Evolutionary conservation across 2,797 vertebrate species (phyloP).

Genomic region (Ataeniobius toweri): DNA sequence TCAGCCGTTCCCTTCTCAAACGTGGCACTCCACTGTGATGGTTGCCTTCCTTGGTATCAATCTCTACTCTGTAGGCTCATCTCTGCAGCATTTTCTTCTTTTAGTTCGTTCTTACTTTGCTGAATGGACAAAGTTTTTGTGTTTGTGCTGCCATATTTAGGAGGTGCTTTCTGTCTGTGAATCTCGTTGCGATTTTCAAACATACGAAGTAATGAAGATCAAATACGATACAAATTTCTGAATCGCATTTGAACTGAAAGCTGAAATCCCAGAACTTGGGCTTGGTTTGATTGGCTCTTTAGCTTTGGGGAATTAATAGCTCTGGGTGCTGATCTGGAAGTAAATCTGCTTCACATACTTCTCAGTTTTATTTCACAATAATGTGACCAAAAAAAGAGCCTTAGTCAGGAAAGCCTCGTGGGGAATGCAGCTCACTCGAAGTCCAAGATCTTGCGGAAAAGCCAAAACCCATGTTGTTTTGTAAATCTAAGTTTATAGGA

Average conservation of each 20-base stretch:
- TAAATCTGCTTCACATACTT: slow-evolving; percentile 53
- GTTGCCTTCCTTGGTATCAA: background rate
- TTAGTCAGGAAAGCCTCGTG: slow-evolving; percentile 36
- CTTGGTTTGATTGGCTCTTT: slow-evolving; percentile 13
- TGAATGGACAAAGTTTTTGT: background rate
- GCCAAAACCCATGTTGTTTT: slow-evolving; percentile 28
- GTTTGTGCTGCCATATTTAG: background rate
- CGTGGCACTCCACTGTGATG: background rate
- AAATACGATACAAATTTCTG: background rate
- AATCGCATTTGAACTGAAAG: slow-evolving; percentile 7
- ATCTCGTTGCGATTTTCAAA: background rate
- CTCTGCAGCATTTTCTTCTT: background rate
- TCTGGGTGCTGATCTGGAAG: slow-evolving; percentile 45
- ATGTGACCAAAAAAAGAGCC: slow-evolving; percentile 58
- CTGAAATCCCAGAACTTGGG: slow-evolving; percentile 26
- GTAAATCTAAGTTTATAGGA: slow-evolving; percentile 19
- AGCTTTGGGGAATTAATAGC: slow-evolving; percentile 38
- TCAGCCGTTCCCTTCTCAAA: background rate
- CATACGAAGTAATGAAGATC: background rate
- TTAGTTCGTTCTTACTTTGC: background rate
- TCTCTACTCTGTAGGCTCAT: background rate
- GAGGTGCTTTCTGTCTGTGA: slow-evolving; percentile 8
- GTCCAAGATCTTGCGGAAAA: slow-evolving; percentile 34
- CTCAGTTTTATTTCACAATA: slow-evolving; percentile 52
- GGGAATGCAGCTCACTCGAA: slow-evolving; percentile 57